Evolutionary conservation across 2,113 vertebrate genomes (phyloP).

Genomic region (Cheilinus undulatus): DNA sequence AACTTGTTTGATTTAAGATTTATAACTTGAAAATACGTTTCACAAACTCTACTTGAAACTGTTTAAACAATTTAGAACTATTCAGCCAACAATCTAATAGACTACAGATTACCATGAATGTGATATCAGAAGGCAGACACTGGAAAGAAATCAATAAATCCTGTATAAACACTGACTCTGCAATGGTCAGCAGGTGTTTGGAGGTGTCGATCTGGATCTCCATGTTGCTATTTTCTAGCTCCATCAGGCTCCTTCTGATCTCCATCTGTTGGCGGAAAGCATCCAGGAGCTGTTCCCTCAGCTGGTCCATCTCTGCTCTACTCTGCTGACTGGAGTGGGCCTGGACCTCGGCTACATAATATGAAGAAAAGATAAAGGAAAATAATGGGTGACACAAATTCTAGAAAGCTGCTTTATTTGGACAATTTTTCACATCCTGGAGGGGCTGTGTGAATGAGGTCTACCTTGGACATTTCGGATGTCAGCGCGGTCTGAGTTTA

Average conservation of each 20-base stretch:
- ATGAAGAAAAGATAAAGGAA: neutral
- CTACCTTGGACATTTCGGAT: slow-evolving; percentile 88
- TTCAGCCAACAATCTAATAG: too few relatives aligned
- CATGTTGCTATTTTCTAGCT: slow-evolving; percentile 89
- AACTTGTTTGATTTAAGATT: too few relatives aligned
- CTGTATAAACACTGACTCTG: slow-evolving; percentile 81
- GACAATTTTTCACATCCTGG: neutral
- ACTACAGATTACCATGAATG: too few relatives aligned
- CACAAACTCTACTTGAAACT: too few relatives aligned
- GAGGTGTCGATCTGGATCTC: slow-evolving; percentile 89
- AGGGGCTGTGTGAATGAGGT: neutral
- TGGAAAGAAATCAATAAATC: neutral
- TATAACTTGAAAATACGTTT: too few relatives aligned
- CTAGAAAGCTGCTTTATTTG: neutral
- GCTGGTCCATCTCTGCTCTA: slow-evolving; percentile 84
- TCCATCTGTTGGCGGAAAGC: slow-evolving; percentile 92
- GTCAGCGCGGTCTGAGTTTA: slow-evolving; percentile 75
- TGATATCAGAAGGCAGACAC: neutral
- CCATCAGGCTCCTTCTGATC: slow-evolving; percentile 87
- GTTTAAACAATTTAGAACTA: too few relatives aligned
- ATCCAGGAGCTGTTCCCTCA: slow-evolving; percentile 87
- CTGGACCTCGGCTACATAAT: slow-evolving; percentile 90
- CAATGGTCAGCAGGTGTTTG: slow-evolving; percentile 87
- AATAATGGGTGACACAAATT: neutral
- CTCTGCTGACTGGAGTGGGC: slow-evolving; percentile 84